Evolutionary conservation across 92 coral and sea anemone genomes (phyloP).

Genomic region (Porites cylindrica): DNA sequence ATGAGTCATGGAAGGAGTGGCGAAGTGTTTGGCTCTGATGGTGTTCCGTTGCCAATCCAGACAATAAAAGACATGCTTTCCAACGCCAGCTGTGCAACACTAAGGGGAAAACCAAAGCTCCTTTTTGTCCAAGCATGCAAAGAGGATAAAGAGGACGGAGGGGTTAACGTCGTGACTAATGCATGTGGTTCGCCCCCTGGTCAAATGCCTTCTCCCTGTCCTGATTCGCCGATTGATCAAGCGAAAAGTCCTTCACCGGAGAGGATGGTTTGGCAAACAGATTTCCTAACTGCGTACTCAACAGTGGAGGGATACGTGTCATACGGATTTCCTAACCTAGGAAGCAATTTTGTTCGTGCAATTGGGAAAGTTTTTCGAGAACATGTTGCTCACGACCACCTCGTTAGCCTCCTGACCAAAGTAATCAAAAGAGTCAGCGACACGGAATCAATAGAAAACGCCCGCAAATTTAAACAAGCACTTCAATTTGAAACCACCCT

Average conservation of each 20-base stretch:
- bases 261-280: neutral
- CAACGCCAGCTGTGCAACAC: constrained; percentile 44
- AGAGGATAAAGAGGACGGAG: constrained; percentile 43
- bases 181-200: fast-evolving
- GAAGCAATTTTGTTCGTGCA: neutral
- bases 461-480: neutral
- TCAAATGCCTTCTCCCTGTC: neutral
- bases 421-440: neutral
- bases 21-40: constrained; percentile 62
- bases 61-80: constrained; percentile 30
- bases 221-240: too few species aligned
- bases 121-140: constrained; percentile 86
- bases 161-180: neutral
- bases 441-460: neutral
- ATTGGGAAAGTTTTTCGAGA: neutral
- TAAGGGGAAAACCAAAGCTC: constrained; percentile 79
- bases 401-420: neutral
- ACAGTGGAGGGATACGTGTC: neutral
- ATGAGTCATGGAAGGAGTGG: constrained; percentile 82
- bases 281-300: neutral
- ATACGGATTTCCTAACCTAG: neutral
- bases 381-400: neutral
- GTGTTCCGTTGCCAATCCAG: constrained; percentile 11
- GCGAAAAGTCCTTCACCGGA: too few species aligned
- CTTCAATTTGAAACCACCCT: neutral